Evolutionary conservation across 2,113 vertebrate genomes (phyloP).

Genomic region (Mystacornis crossleyi): DNA sequence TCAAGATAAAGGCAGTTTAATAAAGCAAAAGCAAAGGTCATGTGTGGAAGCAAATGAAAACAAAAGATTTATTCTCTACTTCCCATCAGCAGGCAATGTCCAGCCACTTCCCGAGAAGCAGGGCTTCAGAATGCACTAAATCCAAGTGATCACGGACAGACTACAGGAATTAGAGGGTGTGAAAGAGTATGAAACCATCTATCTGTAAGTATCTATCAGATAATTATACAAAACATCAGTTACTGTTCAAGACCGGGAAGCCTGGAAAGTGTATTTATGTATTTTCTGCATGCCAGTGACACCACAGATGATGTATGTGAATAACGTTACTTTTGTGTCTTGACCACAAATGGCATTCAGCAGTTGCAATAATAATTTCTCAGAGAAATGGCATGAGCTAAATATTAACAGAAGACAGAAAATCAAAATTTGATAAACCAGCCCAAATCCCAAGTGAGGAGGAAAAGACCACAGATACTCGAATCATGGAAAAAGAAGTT

Average conservation of each 20-base stretch:
- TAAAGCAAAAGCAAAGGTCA: neutral
- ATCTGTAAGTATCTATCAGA: neutral
- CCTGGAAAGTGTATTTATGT: neutral
- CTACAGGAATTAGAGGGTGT: neutral
- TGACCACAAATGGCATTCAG: conserved; percentile 1
- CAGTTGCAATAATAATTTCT: neutral
- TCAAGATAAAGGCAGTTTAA: neutral
- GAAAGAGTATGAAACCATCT: neutral
- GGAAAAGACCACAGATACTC: neutral
- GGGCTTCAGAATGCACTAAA: neutral
- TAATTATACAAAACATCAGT: conserved; percentile 12
- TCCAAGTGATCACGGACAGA: neutral
- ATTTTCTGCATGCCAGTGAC: neutral
- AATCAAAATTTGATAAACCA: neutral
- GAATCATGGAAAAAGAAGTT: neutral
- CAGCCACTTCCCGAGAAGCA: neutral
- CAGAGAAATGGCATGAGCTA: neutral
- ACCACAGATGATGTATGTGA: neutral
- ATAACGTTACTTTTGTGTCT: neutral
- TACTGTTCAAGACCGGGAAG: conserved; percentile 2
- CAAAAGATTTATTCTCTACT: neutral
- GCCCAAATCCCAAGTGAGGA: neutral
- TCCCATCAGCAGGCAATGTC: neutral
- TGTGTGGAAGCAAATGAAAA: neutral
- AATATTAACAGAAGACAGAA: conserved; percentile 6